These are phyloP conservation scores for Stictonetta naevosa DNA, from an alignment of 2,113 vertebrate genomes.

Conservation along the genomic window DNA sequence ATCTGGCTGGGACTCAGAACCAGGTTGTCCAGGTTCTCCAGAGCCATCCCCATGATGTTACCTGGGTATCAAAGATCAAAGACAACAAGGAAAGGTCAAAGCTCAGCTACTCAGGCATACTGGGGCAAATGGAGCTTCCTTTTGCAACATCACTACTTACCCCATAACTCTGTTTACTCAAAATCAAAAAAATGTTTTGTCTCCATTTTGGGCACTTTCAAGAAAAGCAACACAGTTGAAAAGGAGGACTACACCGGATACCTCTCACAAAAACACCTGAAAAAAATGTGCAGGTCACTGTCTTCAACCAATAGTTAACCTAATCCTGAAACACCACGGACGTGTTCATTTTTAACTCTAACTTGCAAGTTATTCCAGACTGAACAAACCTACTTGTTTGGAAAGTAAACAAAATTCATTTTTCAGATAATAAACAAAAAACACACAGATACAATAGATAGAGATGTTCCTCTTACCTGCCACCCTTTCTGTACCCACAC, in stretches of 20 bases:
- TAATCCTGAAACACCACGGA: not conserved
- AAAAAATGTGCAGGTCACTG: not conserved
- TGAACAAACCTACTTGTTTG: not conserved
- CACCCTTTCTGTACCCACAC: no score
- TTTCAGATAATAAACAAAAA: not conserved
- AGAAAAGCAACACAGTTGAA: not conserved
- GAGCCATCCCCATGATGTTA: conserved; percentile 57
- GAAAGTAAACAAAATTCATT: not conserved
- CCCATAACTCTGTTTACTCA: not conserved
- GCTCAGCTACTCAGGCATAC: not conserved
- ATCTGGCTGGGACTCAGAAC: conserved; percentile 73
- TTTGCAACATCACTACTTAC: not conserved
- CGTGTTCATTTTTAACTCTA: not conserved
- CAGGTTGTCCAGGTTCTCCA: conserved; percentile 76
- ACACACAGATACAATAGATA: not conserved
- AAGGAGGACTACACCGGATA: not conserved
- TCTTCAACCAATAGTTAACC: not conserved
- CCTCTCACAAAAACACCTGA: not conserved
- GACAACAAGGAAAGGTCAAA: not conserved
- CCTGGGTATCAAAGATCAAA: conserved; percentile 49
- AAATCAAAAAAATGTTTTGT: not conserved
- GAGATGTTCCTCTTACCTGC: not conserved
- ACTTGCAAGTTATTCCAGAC: not conserved
- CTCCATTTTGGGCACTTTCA: not conserved
- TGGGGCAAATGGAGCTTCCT: not conserved